Base-by-base conservation (phyloP, 35 echinoderm and acorn worm species). In the Amphiura filiformis region DNA sequence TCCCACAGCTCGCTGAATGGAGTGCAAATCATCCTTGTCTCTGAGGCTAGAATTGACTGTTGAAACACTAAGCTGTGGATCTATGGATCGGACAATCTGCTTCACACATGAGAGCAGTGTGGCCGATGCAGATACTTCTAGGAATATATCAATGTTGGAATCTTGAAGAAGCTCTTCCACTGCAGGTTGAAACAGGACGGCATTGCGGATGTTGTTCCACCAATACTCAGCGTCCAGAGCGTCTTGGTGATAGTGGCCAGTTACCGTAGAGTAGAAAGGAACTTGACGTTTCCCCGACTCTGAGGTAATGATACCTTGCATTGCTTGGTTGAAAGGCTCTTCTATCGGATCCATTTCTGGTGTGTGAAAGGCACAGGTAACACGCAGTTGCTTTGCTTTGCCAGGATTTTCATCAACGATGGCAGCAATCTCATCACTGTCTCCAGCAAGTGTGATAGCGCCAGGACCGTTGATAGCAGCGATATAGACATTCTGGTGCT, bases 391-490 rank as follows among this genome's bases (percentile, higher is more conserved):
- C 79, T 89, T 94, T 39, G 89, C 87, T 14, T 90, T 91, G 1
- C 87, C 89, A 64, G 89, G 87, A 47, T 89, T 90, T 39, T 94
- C 92, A 14, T 89, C 86, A 52, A 78, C 86, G 82, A 97, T 93
- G 64, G 79, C 79, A 20, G 89, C 86, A 57, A 97, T 94, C 35
- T 79, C 84, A 34, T 93, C 88, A 0, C 35, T 89, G 56, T 86
- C 88, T 34, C 95, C 95, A 82, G 95, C 95, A 38, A 97, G 84
- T 13, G 95, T 89, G 31, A 94, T 77, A 20, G 92, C 90, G n/a
- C 95, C 95, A 37, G 95, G 95, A 44, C 91, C 95, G 56, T 97
- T 97, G 84, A 88, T 85, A n/a, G 95, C 95, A 65, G 95, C 95
- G 47, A 97, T 91, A 76, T 97, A 94, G 34, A 97, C 56, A 32